Evolutionary conservation across 2,888 invertebrate species (phyloP), one percentile per base, ranked within the genome.

Genomic region (Synergus gifuensis): DNA sequence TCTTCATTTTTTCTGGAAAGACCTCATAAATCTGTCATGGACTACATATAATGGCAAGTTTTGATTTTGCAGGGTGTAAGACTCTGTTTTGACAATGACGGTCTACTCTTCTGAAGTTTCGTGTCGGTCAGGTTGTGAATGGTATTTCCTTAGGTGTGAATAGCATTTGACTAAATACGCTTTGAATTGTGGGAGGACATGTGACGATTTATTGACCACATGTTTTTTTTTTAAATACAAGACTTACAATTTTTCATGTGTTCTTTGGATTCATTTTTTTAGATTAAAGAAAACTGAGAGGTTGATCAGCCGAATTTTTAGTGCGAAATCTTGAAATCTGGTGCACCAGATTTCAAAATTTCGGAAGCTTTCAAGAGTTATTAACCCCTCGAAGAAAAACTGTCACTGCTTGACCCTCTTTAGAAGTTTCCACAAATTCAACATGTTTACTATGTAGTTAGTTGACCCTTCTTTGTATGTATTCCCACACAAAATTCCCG

Each of bases 21-120:
- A 16, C 28, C 36, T 28, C 69, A 49, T 69, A 69, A 69, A 69
- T 69, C 69, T 69, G 22, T 36, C 49, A 2, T 46, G n/a, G 22
- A 54, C 69, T 49, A 28, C 54, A 69, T 46, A 49, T 22, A 22
- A 69, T 36, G 16, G 46, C 16, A 36, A 49, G 0, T 14, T 69
- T 49, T 69, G 28, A 69, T 69, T 69, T 69, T 69, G 36, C 16
- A 69, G 11, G 49, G 49, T 69, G 36, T 11, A 69, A 69, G 46
- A 49, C 28, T 69, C 36, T 69, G 69, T 69, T 69, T 54, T 69
- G 69, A 69, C 69, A 69, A 54, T 69, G 69, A 28, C 69, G 69
- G 69, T 36, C 49, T 69, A 11, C 36, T 69, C 69, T 69, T 69
- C 22, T 49, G 69, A 54, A 49, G 49, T 49, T 28, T 69, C 69